phyloP scores from a whole-genome alignment of 1,140 invertebrate genomes.

The Bradysia coprophila region DNA sequence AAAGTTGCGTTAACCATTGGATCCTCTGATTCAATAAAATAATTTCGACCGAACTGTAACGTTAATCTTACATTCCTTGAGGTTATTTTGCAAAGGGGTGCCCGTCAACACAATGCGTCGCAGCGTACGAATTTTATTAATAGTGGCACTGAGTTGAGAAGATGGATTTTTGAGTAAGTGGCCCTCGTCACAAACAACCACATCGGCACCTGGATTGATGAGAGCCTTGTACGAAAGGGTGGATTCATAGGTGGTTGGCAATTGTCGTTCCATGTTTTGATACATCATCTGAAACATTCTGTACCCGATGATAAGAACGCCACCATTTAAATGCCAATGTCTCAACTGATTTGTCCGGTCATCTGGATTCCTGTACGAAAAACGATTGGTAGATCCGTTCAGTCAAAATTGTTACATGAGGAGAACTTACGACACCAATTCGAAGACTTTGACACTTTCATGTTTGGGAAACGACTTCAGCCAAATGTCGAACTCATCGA shows the following conservation, averaged over 20 bases:
- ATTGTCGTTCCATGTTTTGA: slow-evolving; percentile 41
- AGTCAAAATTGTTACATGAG: slow-evolving; percentile 59
- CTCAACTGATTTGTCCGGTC: slow-evolving; percentile 53
- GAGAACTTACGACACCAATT: slow-evolving; percentile 36
- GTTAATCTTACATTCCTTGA: no score
- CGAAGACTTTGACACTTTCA: slow-evolving; percentile 24
- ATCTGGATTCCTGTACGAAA: slow-evolving; percentile 53
- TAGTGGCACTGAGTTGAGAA: no score
- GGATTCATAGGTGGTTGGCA: slow-evolving; percentile 65
- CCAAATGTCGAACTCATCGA: slow-evolving; percentile 92
- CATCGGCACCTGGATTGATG: slow-evolving; percentile 73
- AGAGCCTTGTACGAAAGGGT: slow-evolving; percentile 57
- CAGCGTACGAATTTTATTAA: slow-evolving; percentile 56
- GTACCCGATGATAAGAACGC: slow-evolving; percentile 88
- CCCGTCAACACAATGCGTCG: slow-evolving; percentile 83
- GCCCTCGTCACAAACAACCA: slow-evolving; percentile 84
- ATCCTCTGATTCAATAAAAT: no score
- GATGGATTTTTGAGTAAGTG: slow-evolving; percentile 87
- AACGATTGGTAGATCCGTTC: slow-evolving; percentile 70
- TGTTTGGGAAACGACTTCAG: slow-evolving; percentile 43
- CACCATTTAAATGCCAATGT: slow-evolving; percentile 67
- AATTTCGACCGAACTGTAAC: no score
- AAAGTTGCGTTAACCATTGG: no score
- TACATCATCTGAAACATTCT: slow-evolving; percentile 72
- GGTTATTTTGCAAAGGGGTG: slow-evolving; percentile 91